Base-by-base conservation (phyloP, 64 coral and sea anemone genomes). In the Pocillopora damicornis region DNA sequence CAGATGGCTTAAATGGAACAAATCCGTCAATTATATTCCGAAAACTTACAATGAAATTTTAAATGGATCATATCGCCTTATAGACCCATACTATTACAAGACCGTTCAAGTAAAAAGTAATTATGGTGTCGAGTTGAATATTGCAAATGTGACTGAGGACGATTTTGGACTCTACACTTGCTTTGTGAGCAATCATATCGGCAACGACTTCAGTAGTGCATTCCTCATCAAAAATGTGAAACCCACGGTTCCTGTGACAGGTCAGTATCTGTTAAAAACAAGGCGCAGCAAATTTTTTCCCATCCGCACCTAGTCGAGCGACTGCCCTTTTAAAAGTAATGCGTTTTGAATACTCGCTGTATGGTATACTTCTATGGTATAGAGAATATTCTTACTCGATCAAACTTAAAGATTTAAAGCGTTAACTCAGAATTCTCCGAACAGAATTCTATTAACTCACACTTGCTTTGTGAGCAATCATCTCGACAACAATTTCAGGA, bases 81-180 rank as follows among this genome's bases (percentile, higher is more conserved):
- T 94, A 10, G 77, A 94, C 35, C 76, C 88, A 17, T 72, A 76
- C 13, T 79, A 75, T 59, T 90, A 94, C 61, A 90, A 51, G 9
- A 37, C 88, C 1, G 64, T 94, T 20, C 61, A 36, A 18, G 76
- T 82, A 15, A 82, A 75, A 0, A 22, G 57, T 7, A 45, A 87
- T 14, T 80, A 68, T 23, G 82, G 82, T 8, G 62, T 79, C 12
- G 75, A 79, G 26, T 37, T 91, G 42, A 64, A 13, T 45, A 59
- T 91, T 15, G 63, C 17, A 17, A 79, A 91, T 78, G 75, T 91
- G 14, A 86, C 13, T 9, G 83, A 91, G 62, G 56, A 74, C 15
- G 83, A 91, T 34, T 91, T 91, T 73, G 90, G 90, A 60, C 61
- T 91, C 8, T 91, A 91, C 45, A 91, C 82, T 3, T 91, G 90